Evolutionary conservation across 2,113 vertebrate genomes (phyloP).

Genomic region (Tetrax tetrax): DNA sequence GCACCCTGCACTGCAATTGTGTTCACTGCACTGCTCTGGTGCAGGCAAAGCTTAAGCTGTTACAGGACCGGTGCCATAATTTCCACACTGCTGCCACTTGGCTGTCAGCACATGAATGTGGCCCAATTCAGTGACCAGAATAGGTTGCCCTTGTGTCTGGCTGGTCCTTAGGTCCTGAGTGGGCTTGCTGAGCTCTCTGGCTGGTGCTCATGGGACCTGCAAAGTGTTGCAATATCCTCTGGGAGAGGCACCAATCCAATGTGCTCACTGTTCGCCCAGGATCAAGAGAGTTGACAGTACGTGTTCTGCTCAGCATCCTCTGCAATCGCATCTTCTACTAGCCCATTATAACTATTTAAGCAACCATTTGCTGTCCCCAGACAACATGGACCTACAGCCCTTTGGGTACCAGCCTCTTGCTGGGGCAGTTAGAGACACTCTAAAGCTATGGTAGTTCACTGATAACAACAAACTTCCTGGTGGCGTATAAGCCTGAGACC

Average conservation of each 20-base stretch:
- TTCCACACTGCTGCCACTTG: background rate
- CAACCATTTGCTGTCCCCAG: background rate
- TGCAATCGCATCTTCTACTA: background rate
- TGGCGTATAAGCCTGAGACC: background rate
- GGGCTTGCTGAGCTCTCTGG: background rate
- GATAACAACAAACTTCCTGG: background rate
- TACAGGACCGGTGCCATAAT: background rate
- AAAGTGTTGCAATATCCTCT: background rate
- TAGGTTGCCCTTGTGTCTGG: background rate
- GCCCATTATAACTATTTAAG: background rate
- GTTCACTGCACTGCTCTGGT: too few relatives aligned
- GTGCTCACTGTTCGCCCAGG: background rate
- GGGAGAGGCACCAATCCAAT: background rate
- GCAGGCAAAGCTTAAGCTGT: background rate
- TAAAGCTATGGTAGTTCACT: background rate
- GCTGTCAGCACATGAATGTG: background rate
- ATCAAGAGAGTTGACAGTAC: background rate
- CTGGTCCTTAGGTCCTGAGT: background rate
- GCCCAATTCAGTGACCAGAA: background rate
- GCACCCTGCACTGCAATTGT: background rate
- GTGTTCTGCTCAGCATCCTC: background rate
- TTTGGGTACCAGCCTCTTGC: background rate
- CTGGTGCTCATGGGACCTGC: background rate
- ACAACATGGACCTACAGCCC: fast-evolving
- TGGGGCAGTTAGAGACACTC: background rate